phyloP scores from a whole-genome alignment of 1,140 invertebrate genomes.

The Vanessa atalanta region DNA sequence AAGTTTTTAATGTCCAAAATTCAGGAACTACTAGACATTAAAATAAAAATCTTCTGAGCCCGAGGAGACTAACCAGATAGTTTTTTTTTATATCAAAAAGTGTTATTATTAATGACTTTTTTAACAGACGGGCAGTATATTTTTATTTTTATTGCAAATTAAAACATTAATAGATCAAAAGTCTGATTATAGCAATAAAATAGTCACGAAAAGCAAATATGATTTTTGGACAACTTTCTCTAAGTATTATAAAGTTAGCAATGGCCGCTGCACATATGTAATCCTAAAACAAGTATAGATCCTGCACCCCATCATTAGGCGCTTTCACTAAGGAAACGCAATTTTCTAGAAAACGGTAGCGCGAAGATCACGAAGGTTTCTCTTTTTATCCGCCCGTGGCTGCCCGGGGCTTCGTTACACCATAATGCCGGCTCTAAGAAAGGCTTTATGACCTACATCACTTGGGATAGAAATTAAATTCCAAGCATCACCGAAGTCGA shows the following conservation, averaged over 20 bases:
- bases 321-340: constrained; percentile 77
- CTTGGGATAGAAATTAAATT: constrained; percentile 51
- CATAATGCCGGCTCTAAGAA: constrained; percentile 52
- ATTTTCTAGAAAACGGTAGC: constrained; percentile 79
- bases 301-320: constrained; percentile 68
- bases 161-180: background rate
- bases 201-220: background rate
- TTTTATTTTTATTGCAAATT: background rate
- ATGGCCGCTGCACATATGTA: constrained; percentile 2
- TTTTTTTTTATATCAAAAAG: too few species aligned
- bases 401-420: constrained; percentile 63
- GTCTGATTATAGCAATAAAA: background rate
- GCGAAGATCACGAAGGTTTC: constrained; percentile 70
- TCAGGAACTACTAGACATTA: too few species aligned
- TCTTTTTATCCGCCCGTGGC: constrained; percentile 70
- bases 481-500: constrained; percentile 18
- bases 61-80: too few species aligned
- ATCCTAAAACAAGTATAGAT: constrained; percentile 49
- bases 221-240: constrained; percentile 4
- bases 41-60: too few species aligned
- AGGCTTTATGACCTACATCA: constrained; percentile 53
- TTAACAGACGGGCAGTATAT: background rate
- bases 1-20: too few species aligned
- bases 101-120: too few species aligned
- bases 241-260: background rate